These are phyloP conservation scores for Microplitis demolitor DNA, from an alignment of 1,140 invertebrate species.

Conservation along the genomic window DNA sequence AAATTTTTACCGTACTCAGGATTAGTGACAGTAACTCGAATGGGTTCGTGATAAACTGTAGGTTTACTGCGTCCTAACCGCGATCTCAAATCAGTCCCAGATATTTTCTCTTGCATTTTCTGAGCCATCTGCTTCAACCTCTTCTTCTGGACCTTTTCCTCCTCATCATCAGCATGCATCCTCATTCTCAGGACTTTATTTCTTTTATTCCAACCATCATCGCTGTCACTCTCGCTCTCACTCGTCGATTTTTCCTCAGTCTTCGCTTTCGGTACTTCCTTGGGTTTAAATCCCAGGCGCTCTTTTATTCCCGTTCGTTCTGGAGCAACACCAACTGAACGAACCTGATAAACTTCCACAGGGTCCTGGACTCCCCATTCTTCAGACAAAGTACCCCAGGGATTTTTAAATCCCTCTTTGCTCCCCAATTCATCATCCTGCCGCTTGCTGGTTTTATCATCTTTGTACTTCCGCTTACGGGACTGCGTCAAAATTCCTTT, in stretches of 20 bases:
- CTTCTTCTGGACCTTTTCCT: constrained; percentile 65
- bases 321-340: constrained; percentile 2
- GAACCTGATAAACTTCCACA: constrained; percentile 56
- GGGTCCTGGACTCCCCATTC: constrained; percentile 71
- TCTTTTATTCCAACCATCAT: constrained; percentile 64
- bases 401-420: constrained; percentile 65
- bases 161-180: constrained; percentile 89
- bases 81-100: constrained; percentile 45
- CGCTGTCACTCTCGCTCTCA: constrained; percentile 59
- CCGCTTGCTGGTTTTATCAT: constrained; percentile 37
- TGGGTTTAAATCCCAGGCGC: constrained; percentile 50
- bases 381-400: constrained; percentile 73
- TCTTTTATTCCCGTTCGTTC: constrained; percentile 44
- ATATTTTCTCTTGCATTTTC: constrained; percentile 21
- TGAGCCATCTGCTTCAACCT: constrained; percentile 36
- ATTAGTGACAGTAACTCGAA: constrained; percentile 55
- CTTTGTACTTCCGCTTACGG: constrained; percentile 42
- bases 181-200: constrained; percentile 76
- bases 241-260: constrained; percentile 40
- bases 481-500: constrained; percentile 8
- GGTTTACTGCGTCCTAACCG: constrained; percentile 35
- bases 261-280: background rate
- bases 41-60: constrained; percentile 39
- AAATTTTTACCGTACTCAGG: constrained; percentile 30
- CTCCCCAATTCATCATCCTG: constrained; percentile 39